Base-by-base conservation (phyloP, 2,113 vertebrate species). In the Lepus timidus region DNA sequence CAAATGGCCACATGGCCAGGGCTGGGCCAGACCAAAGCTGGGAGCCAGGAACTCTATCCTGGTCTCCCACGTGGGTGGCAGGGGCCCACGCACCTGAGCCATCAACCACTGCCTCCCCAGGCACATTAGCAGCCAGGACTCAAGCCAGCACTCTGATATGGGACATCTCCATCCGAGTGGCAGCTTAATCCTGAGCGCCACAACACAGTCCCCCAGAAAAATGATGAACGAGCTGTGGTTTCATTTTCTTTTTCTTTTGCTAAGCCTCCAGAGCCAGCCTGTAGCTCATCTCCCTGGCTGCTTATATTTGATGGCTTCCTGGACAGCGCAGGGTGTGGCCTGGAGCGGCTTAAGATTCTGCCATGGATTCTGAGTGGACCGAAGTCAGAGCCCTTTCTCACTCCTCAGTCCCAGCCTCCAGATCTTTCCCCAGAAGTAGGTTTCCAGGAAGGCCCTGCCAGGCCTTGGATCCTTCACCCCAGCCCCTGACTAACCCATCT, bases 311-410 rank as follows among this genome's bases (percentile, higher is more conserved):
- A 31, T 9, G 71, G 84, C 61, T 25, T 25, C 19, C 73, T 55
- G 16, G 52, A 33, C 44, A 1, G 14, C 22, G n/a, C 44, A 82
- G 31, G 27, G 33, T 23, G 25, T 3, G 14, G 51, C 2, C 1
- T 16, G 49, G 71, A 67, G 20, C 25, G 0, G 0, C 1, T 0
- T 2, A 6, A 14, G 10, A 1, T n/a, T 20, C 31, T 25, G 14
- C 10, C 25, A 2, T 23, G 68, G 82, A 70, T 87, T 64, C 76
- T 29, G 76, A 31, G 55, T 44, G 52, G 70, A 16, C 64, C 20
- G 64, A 4, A 9, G 25, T 39, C 64, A 71, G 31, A 44, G 49
- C 9, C 17, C 1, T 88, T 13, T 52, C 82, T n/a, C 13, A 1
- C 39, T 31, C 67, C 16, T 67, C 14, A 1, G 1, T 31, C 31